Evolutionary conservation across 2,888 invertebrate genomes (phyloP).

Genomic region (Stenchaetothrips biformis): DNA sequence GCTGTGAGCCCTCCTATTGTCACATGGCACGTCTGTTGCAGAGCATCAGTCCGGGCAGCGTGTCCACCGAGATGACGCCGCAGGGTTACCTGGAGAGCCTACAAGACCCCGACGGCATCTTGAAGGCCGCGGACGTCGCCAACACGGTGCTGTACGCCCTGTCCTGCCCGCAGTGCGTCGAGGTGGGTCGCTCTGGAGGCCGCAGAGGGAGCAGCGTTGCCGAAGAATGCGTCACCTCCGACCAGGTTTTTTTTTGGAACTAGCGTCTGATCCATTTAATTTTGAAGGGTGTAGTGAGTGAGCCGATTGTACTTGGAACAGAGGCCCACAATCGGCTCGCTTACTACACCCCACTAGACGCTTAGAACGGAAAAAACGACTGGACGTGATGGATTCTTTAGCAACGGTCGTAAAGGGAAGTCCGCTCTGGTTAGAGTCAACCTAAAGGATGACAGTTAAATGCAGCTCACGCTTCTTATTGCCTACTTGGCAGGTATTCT

Average conservation of each 20-base stretch:
- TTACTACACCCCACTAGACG: too few relatives aligned
- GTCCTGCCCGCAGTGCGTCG: slow-evolving; percentile 57
- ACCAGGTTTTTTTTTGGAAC: neutral
- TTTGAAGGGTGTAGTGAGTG: neutral
- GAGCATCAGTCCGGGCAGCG: neutral
- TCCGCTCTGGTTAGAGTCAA: too few relatives aligned
- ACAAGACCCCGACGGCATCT: neutral
- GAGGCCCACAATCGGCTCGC: too few relatives aligned
- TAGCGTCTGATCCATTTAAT: neutral
- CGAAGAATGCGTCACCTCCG: neutral
- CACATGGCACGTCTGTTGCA: too few relatives aligned
- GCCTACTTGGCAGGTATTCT: too few relatives aligned
- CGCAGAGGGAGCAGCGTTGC: neutral
- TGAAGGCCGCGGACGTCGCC: slow-evolving; percentile 54
- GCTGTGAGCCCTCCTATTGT: too few relatives aligned
- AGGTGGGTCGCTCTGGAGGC: slow-evolving; percentile 44
- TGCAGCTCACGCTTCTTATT: too few relatives aligned
- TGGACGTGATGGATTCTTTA: too few relatives aligned
- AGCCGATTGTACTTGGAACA: too few relatives aligned
- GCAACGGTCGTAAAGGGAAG: too few relatives aligned
- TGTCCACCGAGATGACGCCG: neutral
- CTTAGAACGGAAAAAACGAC: too few relatives aligned
- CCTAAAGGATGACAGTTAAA: too few relatives aligned
- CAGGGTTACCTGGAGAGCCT: neutral
- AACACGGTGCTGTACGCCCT: slow-evolving; percentile 58